Base-by-base conservation (phyloP, 2,797 vertebrate species). In the Chrysocyon brachyurus region DNA sequence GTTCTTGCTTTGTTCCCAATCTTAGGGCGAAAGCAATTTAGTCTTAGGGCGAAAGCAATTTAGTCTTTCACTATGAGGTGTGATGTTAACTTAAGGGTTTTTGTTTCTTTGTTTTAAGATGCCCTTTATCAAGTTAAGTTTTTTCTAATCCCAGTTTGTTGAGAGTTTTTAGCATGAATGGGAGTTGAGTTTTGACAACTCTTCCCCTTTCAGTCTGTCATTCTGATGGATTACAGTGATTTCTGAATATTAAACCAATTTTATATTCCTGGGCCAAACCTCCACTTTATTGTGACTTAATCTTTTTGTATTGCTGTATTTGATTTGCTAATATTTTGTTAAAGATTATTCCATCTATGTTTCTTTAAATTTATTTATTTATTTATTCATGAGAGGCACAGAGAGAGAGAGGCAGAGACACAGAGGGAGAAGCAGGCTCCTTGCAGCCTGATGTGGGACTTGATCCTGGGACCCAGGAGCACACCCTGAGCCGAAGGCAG, bases 201-300 rank as follows among this genome's bases (percentile, higher is more conserved):
- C 40, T 40, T 88, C 88, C 12, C 22, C 49, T 54, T 64, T 73
- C 21, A 70, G 54, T 72, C 24, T 91, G 14, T 88, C 87, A 72
- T 83, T 93, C 64, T 63, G 28, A 40, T 84, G 21, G 66, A 7
- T 94, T 89, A n/a, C n/a, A n/a, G 61, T 78, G 72, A 84, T 87
- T 85, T 79, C 36, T 40, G 26, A 70, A 68, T 81, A 46, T 66
- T 73, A 78, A 72, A 63, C 64, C 64, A 73, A 22, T 40, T 33
- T 73, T 83, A 24, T 11, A 54, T 86, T 54, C 31, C 77, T 54
- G 73, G 24, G 46, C 36, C 81, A 87, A 81, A 72, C 26, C n/a
- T 15, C 31, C 56, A 19, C 52, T 83, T 86, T 54, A 11, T 84
- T 16, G 19, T 66, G 49, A 88, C 82, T 81, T 81, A 64, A 56